Percentiles rank a stretch among this genome's conserved stretches.
Conservation (phyloP, 2,113 vertebrate genomes). For the Nibea coibor region DNA sequence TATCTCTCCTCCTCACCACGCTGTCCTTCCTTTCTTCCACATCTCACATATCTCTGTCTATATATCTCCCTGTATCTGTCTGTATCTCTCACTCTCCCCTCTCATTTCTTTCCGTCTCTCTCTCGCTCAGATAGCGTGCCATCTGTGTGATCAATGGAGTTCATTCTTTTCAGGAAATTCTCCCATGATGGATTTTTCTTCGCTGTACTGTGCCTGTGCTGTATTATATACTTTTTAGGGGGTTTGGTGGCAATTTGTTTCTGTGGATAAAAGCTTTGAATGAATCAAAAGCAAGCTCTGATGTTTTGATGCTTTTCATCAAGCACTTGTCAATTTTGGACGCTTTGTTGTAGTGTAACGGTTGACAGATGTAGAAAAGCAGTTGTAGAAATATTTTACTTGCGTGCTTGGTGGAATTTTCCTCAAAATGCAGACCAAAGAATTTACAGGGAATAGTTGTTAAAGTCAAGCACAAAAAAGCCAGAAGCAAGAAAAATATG, state of each 20-base stretch:
- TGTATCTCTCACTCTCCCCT: slow-evolving; percentile 27
- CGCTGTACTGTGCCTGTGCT: slow-evolving; percentile 30
- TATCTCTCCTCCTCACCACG: slow-evolving; percentile 52
- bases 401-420: neutral
- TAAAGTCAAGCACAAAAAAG: neutral
- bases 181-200: slow-evolving; percentile 65
- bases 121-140: slow-evolving; percentile 56
- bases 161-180: slow-evolving; percentile 75
- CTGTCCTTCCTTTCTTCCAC: slow-evolving; percentile 43
- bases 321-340: slow-evolving; percentile 20
- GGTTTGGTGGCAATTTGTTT: slow-evolving; percentile 19
- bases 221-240: neutral
- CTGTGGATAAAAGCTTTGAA: slow-evolving; percentile 32
- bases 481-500: neutral
- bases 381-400: neutral
- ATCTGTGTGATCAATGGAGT: slow-evolving; percentile 79
- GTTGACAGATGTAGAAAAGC: neutral
- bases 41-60: slow-evolving; percentile 53
- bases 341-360: slow-evolving; percentile 13
- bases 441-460: neutral
- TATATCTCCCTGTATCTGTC: slow-evolving; percentile 59
- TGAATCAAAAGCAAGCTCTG: slow-evolving; percentile 31
- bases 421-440: neutral
- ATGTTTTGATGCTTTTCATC: slow-evolving; percentile 43
- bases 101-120: slow-evolving; percentile 28